A percentile compares a stretch with the other conserved stretches of the same genome.
These are phyloP conservation scores for Podarcis cretensis DNA, from an alignment of 2,113 vertebrate genomes.

Conservation along the genomic window DNA sequence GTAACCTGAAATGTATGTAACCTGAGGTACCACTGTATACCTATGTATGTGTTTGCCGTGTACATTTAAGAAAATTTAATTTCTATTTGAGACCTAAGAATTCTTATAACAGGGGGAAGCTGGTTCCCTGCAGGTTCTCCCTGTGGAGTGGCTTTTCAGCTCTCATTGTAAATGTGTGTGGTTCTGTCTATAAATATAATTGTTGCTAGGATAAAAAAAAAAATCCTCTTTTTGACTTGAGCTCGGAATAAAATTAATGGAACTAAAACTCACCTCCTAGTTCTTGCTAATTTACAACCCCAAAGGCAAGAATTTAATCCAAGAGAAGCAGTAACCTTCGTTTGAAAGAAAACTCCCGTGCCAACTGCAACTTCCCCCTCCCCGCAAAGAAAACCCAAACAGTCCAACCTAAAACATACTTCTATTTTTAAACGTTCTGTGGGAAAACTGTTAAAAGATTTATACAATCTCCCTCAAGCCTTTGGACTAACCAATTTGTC, in stretches of 20 bases:
- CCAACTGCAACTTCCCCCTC: background rate
- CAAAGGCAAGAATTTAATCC: background rate
- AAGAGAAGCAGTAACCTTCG: background rate
- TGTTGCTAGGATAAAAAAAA: background rate
- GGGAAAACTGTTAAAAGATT: background rate
- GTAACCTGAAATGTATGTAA: too few relatives aligned
- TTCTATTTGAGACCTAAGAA: too few relatives aligned
- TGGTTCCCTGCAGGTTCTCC: too few relatives aligned
- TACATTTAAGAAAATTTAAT: too few relatives aligned
- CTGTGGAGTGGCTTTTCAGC: too few relatives aligned
- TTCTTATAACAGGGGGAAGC: too few relatives aligned
- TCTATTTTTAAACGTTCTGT: constrained; percentile 16
- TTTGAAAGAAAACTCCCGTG: background rate
- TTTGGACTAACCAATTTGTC: background rate
- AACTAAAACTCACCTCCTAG: background rate
- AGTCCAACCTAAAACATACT: background rate
- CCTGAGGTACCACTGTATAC: too few relatives aligned
- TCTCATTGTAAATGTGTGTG: background rate
- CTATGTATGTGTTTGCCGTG: too few relatives aligned
- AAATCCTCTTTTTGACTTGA: background rate
- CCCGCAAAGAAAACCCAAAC: background rate
- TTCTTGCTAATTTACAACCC: background rate
- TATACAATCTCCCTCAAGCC: background rate
- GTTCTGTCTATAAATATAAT: background rate
- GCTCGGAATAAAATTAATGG: background rate